phyloP scores from a whole-genome alignment of 1,140 invertebrate genomes.

The Agraylea sexmaculata region DNA sequence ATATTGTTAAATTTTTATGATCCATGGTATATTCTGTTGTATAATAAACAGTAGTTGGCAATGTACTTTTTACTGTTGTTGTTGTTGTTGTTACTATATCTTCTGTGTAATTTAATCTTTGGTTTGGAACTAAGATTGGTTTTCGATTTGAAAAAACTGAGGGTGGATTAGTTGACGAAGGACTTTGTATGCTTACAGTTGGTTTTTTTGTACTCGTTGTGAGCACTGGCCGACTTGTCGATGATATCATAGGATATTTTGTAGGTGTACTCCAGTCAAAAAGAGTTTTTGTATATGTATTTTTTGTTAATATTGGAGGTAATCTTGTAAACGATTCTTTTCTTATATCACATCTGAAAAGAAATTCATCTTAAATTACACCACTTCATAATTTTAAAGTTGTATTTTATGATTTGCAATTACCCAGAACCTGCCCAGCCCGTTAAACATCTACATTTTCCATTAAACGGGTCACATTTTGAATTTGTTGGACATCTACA shows the following conservation, averaged over 20 bases:
- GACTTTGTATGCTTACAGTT: too few species aligned
- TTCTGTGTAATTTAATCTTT: too few species aligned
- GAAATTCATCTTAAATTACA: background rate
- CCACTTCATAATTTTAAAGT: background rate
- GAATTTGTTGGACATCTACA: constrained; percentile 20
- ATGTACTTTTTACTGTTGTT: background rate
- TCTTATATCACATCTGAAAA: constrained; percentile 18
- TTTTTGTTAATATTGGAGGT: constrained; percentile 2
- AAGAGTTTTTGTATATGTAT: constrained; percentile 12
- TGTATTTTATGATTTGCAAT: background rate
- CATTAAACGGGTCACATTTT: constrained; percentile 18
- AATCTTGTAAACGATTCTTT: constrained; percentile 11
- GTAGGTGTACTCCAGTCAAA: constrained; percentile 20
- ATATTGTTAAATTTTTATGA: too few species aligned
- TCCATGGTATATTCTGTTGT: background rate
- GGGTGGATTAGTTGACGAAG: too few species aligned
- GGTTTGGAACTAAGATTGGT: too few species aligned
- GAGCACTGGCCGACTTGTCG: too few species aligned
- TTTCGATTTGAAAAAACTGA: too few species aligned
- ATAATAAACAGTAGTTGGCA: background rate
- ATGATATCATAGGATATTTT: too few species aligned
- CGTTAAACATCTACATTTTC: constrained; percentile 18
- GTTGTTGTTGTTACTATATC: background rate
- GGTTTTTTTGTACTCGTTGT: too few species aligned
- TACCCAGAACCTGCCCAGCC: constrained; percentile 20